Evolutionary conservation across 37 sponge, comb jelly and placozoan species (phyloP).

Genomic region (Geodia barretti): DNA sequence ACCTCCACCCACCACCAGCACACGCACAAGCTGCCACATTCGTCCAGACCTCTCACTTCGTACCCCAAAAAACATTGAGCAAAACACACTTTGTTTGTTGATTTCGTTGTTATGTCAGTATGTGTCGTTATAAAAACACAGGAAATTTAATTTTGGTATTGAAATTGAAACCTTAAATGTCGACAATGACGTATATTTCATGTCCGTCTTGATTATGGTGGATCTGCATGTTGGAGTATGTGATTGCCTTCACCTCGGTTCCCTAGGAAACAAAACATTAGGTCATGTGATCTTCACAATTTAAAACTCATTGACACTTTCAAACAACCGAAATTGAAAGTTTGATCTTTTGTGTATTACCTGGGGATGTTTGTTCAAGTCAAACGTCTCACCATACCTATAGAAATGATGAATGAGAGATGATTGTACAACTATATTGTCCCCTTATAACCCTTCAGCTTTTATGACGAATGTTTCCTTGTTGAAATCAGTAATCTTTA

Average conservation of each 20-base stretch:
- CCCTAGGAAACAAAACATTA: conserved; percentile 53
- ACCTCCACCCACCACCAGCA: background rate
- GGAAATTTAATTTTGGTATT: background rate
- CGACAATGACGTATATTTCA: conserved; percentile 95
- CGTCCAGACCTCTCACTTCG: background rate
- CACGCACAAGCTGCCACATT: background rate
- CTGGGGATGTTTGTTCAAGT: conserved; percentile 94
- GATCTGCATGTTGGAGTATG: conserved; percentile 98
- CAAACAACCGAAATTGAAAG: no score
- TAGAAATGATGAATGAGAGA: no score
- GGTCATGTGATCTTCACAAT: no score
- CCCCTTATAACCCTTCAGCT: conserved; percentile 83
- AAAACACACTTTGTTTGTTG: background rate
- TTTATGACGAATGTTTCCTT: conserved; percentile 79
- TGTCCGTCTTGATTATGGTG: conserved; percentile 57
- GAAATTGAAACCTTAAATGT: conserved; percentile 87
- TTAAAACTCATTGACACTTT: no score
- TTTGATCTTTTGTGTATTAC: conserved; percentile 48
- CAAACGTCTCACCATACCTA: conserved; percentile 95
- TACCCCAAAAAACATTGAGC: background rate
- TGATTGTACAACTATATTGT: no score
- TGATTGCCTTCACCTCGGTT: conserved; percentile 98
- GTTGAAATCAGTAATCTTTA: conserved; percentile 93
- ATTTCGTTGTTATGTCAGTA: no score
- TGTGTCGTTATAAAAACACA: background rate